A percentile compares a stretch with the other conserved stretches of the same genome.
phyloP scores from a whole-genome alignment of 2,113 vertebrate genomes.

The Passer montanus region DNA sequence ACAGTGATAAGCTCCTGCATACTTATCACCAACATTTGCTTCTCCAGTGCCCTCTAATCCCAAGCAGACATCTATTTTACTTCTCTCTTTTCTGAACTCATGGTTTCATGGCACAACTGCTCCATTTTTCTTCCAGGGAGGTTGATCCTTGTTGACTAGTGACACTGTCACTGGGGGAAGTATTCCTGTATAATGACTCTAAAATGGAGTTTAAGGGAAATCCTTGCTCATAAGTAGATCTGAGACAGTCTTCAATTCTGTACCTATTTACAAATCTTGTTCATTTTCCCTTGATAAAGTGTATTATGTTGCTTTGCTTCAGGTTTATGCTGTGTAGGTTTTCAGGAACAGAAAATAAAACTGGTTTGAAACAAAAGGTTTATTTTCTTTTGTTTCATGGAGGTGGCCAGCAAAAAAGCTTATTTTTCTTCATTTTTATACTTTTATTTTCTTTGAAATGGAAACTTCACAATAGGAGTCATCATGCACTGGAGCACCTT shows the following conservation, averaged over 20 bases:
- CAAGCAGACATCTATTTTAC: not conserved
- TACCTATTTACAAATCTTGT: not conserved
- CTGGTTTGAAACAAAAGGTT: not conserved
- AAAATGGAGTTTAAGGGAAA: not conserved
- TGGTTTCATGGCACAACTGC: not conserved
- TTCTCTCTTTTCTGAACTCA: not conserved
- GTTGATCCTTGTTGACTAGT: not conserved
- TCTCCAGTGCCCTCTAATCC: slow-evolving; percentile 1
- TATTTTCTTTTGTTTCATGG: not conserved
- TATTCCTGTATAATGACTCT: not conserved
- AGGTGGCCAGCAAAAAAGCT: not conserved
- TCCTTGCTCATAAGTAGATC: not conserved
- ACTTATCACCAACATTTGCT: not conserved
- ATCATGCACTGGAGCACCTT: not conserved
- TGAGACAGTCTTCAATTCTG: not conserved
- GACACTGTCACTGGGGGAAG: not conserved
- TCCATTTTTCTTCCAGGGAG: not conserved
- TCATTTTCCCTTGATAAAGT: not conserved
- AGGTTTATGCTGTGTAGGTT: not conserved
- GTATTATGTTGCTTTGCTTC: not conserved
- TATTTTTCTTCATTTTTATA: not conserved
- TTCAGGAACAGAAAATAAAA: not conserved
- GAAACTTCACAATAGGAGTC: not conserved
- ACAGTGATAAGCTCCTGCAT: not conserved
- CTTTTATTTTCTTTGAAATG: not conserved